These are phyloP conservation scores for Melanitta fusca DNA, from an alignment of 2,797 vertebrate species.

Conservation along the genomic window DNA sequence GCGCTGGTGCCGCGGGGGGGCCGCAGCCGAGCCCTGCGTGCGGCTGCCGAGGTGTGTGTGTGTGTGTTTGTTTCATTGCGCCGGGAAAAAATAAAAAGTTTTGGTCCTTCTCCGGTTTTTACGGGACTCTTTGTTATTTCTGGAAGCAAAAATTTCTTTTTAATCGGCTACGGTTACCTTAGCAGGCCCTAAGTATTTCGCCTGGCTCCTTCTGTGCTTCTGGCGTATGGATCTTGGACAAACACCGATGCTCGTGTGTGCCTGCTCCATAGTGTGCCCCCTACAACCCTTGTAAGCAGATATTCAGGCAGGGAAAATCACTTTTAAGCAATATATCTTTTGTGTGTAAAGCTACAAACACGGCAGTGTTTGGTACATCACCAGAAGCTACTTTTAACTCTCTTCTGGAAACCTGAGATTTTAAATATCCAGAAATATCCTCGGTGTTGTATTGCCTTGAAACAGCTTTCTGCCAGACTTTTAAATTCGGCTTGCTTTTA, in stretches of 20 bases:
- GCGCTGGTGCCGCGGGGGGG: background rate
- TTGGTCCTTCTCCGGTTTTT: background rate
- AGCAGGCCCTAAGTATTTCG: background rate
- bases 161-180: background rate
- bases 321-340: background rate
- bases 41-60: background rate
- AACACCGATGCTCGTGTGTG: background rate
- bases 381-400: background rate
- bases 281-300: background rate
- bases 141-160: background rate
- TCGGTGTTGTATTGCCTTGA: conserved; percentile 47
- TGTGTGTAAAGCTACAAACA: background rate
- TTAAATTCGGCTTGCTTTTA: conserved; percentile 25
- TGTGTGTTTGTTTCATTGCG: background rate
- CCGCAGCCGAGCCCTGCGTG: background rate
- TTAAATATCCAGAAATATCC: conserved; percentile 59
- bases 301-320: background rate
- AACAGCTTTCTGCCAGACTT: conserved; percentile 59
- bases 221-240: background rate
- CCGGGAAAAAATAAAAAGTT: background rate
- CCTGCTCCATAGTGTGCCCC: background rate
- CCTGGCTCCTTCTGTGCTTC: background rate
- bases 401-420: conserved; percentile 48
- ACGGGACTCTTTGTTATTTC: background rate
- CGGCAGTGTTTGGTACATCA: background rate